Conservation (phyloP, 1,140 invertebrate genomes). For the Akabosia matsudoensis region DNA sequence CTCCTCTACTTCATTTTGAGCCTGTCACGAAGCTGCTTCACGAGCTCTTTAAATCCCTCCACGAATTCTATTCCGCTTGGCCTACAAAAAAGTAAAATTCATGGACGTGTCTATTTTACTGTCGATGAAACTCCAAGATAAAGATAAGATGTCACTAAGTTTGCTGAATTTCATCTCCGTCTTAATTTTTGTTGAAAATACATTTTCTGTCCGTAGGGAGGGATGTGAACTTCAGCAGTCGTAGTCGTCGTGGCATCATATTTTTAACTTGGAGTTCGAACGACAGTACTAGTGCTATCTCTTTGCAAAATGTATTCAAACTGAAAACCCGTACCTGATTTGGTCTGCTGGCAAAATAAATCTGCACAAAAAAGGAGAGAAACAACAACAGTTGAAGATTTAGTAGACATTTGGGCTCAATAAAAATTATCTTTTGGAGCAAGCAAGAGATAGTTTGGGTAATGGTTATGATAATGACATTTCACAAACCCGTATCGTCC, state of each 20-base stretch:
- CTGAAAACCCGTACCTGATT: background rate
- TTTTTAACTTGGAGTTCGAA: background rate
- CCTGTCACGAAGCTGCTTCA: conserved; percentile 25
- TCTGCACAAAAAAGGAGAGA: too few species aligned
- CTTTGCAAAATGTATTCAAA: background rate
- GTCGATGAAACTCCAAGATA: too few species aligned
- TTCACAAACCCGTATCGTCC: conserved; percentile 7
- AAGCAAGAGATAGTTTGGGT: background rate
- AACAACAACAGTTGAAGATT: too few species aligned
- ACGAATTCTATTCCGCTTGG: conserved; percentile 36
- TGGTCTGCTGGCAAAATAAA: background rate
- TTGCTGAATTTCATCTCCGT: too few species aligned
- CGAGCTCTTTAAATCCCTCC: conserved; percentile 28
- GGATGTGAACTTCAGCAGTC: too few species aligned
- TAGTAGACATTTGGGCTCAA: too few species aligned
- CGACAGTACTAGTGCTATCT: background rate
- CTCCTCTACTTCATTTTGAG: too few species aligned
- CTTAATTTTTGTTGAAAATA: too few species aligned
- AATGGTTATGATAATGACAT: background rate
- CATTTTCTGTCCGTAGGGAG: too few species aligned
- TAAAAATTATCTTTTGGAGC: background rate
- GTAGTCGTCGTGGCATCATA: background rate
- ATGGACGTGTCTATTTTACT: too few species aligned
- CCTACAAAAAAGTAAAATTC: conserved; percentile 2
- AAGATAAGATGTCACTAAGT: too few species aligned